phyloP scores from a whole-genome alignment of 2,888 invertebrate genomes.

The Candidula unifasciata region DNA sequence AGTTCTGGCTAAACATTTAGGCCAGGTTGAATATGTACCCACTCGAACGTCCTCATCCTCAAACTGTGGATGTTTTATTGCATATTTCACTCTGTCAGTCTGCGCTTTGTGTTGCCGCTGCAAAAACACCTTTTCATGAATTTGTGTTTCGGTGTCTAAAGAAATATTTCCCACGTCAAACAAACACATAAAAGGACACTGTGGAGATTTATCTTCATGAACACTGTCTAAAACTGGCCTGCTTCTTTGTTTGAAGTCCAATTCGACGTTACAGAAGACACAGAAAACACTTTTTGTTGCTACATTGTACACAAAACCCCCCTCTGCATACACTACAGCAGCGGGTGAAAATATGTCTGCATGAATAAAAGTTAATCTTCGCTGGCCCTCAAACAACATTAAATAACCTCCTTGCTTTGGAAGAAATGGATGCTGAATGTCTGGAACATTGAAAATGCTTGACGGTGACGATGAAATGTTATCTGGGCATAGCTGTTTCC shows the following conservation, averaged over 20 bases:
- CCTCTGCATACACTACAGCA: slow-evolving; percentile 42
- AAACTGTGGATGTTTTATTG: slow-evolving; percentile 49
- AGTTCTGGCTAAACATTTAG: slow-evolving; percentile 44
- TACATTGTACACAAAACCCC: slow-evolving; percentile 48
- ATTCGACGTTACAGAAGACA: slow-evolving; percentile 45
- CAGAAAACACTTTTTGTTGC: slow-evolving; percentile 43
- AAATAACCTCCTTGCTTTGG: slow-evolving; percentile 48
- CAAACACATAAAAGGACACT: slow-evolving; percentile 48
- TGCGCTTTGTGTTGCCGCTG: slow-evolving; percentile 19
- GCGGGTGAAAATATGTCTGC: slow-evolving; percentile 18
- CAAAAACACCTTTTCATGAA: slow-evolving; percentile 34
- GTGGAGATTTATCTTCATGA: slow-evolving; percentile 39
- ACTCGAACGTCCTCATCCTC: slow-evolving; percentile 47
- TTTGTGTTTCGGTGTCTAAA: slow-evolving; percentile 30
- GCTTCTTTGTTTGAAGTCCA: slow-evolving; percentile 35
- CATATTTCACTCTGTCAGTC: slow-evolving; percentile 37
- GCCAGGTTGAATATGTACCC: slow-evolving; percentile 53
- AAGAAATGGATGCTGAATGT: slow-evolving; percentile 49
- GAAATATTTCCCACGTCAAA: slow-evolving; percentile 55
- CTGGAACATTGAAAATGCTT: slow-evolving; percentile 19
- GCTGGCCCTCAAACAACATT: slow-evolving; percentile 50
- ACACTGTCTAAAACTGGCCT: slow-evolving; percentile 24
- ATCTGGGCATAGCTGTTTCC: slow-evolving; percentile 23
- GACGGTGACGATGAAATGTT: slow-evolving; percentile 2
- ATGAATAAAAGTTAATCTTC: slow-evolving; percentile 47